Conservation (phyloP, 2,113 vertebrate species). For the Oryctolagus cuniculus region DNA sequence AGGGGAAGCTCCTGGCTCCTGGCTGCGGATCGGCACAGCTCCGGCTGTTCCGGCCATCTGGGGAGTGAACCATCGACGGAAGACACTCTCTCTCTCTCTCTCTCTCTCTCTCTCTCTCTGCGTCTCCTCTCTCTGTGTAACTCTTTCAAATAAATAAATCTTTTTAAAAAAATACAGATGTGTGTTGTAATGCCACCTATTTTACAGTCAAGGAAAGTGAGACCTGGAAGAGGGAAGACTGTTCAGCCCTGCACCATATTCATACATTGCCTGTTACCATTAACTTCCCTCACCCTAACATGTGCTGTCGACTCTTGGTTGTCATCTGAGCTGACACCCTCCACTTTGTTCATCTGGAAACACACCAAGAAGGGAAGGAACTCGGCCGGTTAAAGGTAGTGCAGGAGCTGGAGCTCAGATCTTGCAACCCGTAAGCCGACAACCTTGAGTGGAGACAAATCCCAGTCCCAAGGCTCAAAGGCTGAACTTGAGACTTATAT, state of each 20-base stretch:
- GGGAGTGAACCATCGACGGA: no score
- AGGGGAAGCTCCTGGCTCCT: no score
- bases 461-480: background rate
- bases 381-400: background rate
- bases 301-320: background rate
- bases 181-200: background rate
- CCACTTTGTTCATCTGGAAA: background rate
- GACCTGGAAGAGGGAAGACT: background rate
- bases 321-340: background rate
- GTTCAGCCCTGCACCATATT: background rate
- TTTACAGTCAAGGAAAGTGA: slow-evolving; percentile 16
- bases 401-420: background rate
- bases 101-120: no score
- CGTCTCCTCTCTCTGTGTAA: no score
- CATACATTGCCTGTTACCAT: background rate
- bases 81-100: no score
- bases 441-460: background rate
- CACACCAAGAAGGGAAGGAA: background rate
- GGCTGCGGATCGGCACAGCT: no score
- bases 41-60: no score
- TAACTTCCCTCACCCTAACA: background rate
- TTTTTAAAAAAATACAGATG: no score
- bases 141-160: no score
- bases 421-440: background rate
- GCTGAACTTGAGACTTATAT: background rate